Percentiles rank a stretch among this genome's conserved stretches.
Conservation (phyloP, 2,888 invertebrate species). For the Beris morrisii region DNA sequence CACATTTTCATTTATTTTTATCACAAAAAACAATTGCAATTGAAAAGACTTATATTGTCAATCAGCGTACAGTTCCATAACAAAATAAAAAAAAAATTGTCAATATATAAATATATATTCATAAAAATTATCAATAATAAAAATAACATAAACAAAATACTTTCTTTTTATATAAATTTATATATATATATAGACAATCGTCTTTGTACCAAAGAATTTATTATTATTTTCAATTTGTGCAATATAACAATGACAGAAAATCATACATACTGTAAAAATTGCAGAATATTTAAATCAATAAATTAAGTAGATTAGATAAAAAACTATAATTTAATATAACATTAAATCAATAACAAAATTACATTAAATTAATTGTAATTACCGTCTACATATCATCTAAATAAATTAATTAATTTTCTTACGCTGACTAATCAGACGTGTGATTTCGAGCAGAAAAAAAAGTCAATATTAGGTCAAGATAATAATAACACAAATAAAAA, state of each 20-base stretch:
- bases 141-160: slow-evolving; percentile 12
- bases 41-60: slow-evolving; percentile 26
- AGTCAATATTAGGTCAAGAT: slow-evolving; percentile 4
- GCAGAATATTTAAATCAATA: slow-evolving; percentile 3
- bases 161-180: slow-evolving; percentile 6
- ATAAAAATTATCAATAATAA: slow-evolving; percentile 16
- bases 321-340: slow-evolving; percentile 8
- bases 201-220: slow-evolving; percentile 25
- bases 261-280: neutral
- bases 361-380: slow-evolving; percentile 10
- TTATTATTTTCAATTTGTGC: slow-evolving; percentile 10
- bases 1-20: neutral
- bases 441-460: slow-evolving; percentile 1
- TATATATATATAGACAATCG: too few species aligned
- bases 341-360: slow-evolving; percentile 19
- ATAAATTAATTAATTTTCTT: neutral
- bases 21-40: slow-evolving; percentile 12
- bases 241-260: slow-evolving; percentile 8
- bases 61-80: slow-evolving; percentile 16
- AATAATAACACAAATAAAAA: neutral
- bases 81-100: slow-evolving; percentile 14
- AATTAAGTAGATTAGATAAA: slow-evolving; percentile 9
- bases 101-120: slow-evolving; percentile 8
- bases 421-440: slow-evolving; percentile 1
- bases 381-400: slow-evolving; percentile 30